Conservation (phyloP, 2,888 invertebrate genomes). For the Caenorhabditis doughertyi region DNA sequence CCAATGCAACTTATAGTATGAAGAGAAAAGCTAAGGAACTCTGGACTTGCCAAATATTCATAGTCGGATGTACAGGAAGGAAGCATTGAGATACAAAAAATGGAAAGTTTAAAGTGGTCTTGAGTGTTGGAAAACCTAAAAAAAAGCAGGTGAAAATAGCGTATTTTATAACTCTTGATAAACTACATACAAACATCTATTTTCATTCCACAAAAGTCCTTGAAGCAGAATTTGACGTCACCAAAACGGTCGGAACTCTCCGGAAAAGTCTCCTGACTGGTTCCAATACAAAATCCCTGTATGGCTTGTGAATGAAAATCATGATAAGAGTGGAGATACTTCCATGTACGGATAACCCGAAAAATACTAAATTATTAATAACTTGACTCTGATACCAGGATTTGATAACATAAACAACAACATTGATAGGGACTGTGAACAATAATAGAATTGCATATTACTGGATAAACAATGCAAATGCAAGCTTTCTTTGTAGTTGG, state of each 20-base stretch:
- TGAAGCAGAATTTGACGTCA: not conserved
- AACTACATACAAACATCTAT: too few species aligned
- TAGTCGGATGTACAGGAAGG: too few species aligned
- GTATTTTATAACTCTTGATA: too few species aligned
- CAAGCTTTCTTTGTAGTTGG: too few species aligned
- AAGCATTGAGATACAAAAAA: too few species aligned
- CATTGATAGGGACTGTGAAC: conserved; percentile 5
- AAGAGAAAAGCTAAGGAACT: conserved; percentile 1
- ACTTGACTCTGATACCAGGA: conserved; percentile 27
- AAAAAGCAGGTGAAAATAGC: too few species aligned
- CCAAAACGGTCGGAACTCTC: not conserved
- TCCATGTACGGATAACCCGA: conserved; percentile 6
- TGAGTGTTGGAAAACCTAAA: too few species aligned
- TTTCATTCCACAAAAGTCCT: too few species aligned
- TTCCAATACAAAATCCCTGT: not conserved
- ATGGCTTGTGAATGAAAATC: conserved; percentile 28
- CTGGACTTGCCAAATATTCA: too few species aligned
- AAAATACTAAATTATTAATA: conserved; percentile 17
- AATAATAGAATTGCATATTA: not conserved
- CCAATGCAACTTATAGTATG: not conserved
- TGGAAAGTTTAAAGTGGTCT: too few species aligned
- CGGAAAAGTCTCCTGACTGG: not conserved
- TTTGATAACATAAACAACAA: not conserved
- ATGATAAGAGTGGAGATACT: conserved; percentile 19
- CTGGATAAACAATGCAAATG: conserved; percentile 1